Evolutionary conservation across 2,797 vertebrate species (phyloP).

Genomic region (Hydrolagus colliei): DNA sequence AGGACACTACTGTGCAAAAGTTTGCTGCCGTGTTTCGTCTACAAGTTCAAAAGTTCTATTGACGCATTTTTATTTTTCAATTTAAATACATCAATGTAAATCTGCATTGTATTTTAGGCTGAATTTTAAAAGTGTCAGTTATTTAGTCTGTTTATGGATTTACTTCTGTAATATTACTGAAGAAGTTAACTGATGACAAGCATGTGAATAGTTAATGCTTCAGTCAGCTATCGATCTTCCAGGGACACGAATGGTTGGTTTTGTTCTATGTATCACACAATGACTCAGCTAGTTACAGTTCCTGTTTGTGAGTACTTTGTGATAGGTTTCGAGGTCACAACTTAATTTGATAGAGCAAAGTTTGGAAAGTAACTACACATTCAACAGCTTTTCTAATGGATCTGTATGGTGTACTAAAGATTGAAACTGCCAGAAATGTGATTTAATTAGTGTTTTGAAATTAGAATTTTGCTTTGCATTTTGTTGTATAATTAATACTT

Average conservation of each 20-base stretch:
- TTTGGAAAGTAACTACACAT: neutral
- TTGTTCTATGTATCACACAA: neutral
- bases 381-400: neutral
- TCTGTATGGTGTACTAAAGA: no score
- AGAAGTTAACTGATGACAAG: neutral
- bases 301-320: neutral
- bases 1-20: no score
- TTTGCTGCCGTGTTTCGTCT: no score
- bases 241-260: no score
- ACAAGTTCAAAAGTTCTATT: no score
- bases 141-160: no score
- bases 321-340: slow-evolving; percentile 11
- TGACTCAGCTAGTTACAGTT: slow-evolving; percentile 18
- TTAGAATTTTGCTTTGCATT: neutral
- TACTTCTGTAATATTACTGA: neutral
- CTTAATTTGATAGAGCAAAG: neutral
- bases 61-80: no score
- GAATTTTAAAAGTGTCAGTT: neutral
- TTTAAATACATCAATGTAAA: no score
- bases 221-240: neutral
- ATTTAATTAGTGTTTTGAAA: neutral
- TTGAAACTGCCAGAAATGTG: neutral
- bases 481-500: no score
- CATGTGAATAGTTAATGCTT: neutral
- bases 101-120: no score